These are phyloP conservation scores for Asobara japonica DNA, from an alignment of 1,140 invertebrate genomes.

Conservation along the genomic window DNA sequence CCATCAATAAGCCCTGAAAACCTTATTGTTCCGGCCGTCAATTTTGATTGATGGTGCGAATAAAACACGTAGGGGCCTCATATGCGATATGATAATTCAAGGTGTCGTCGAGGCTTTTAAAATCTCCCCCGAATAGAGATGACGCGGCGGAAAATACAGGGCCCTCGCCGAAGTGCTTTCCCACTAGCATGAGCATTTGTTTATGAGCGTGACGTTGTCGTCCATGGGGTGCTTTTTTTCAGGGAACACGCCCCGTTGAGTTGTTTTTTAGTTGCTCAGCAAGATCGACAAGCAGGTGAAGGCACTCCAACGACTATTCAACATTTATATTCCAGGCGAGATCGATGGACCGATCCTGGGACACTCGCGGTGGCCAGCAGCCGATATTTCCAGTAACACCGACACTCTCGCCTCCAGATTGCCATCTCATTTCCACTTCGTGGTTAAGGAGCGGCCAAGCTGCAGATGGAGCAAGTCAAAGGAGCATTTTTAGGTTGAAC, in stretches of 20 bases:
- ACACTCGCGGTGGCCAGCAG: conserved; percentile 18
- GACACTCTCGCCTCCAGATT: background rate
- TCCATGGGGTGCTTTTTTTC: conserved; percentile 9
- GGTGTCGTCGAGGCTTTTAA: conserved; percentile 3
- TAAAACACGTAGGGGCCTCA: background rate
- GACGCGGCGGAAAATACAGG: conserved; percentile 10
- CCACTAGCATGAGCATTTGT: conserved; percentile 8
- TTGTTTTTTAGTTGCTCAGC: background rate
- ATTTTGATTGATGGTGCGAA: background rate
- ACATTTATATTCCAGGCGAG: conserved; percentile 10
- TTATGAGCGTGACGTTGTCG: conserved; percentile 16
- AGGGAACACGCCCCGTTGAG: background rate
- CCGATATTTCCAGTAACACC: background rate
- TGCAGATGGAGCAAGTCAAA: too few relatives aligned
- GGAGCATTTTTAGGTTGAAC: too few relatives aligned
- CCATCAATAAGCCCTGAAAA: too few relatives aligned
- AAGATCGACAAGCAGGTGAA: conserved; percentile 20
- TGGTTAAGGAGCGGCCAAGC: too few relatives aligned
- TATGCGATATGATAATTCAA: conserved; percentile 28
- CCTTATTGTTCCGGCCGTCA: too few relatives aligned
- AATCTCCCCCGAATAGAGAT: conserved; percentile 7
- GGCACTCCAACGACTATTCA: background rate
- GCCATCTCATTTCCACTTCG: background rate
- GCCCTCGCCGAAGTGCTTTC: background rate
- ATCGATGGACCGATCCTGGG: conserved; percentile 14